Base-by-base conservation (phyloP, 2,797 vertebrate genomes). In the Bufotes viridis region DNA sequence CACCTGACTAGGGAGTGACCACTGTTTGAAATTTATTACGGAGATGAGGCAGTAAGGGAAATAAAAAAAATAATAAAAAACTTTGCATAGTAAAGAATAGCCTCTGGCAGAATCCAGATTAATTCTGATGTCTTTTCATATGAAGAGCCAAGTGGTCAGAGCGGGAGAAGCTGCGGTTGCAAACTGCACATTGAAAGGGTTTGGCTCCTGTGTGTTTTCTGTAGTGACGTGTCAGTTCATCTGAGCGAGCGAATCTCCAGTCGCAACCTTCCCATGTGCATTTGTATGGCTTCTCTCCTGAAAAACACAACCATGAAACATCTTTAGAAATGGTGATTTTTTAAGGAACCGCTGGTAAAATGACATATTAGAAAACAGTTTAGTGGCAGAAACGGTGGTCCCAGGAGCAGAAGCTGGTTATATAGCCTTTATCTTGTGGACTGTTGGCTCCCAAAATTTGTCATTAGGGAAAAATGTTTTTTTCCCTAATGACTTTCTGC, bases 41-140 rank as follows among this genome's bases (percentile, higher is more conserved):
- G 82, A 22, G 57, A 70, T 75, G 74, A 89, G 84, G 85, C 88
- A 89, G 85, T 80, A n/a, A n/a, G n/a, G n/a, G n/a, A n/a, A n/a
- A n/a, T n/a, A n/a, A n/a, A n/a, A 34, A 34, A 34, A 34, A 34
- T 1, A n/a, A 75, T 0, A 49, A 3, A 53, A 76, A 53, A 24
- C 51, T 55, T 92, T 93, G 94, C 93, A 91, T 90, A 93, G 93
- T 92, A 92, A 91, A 87, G 53, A 42, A 91, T 69, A 87, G 82
- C 70, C 24, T 0, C 0, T 0, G 1, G 82, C 29, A 29, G 17
- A 90, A 90, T 88, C 89, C 81, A 29, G 89, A 92, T 93, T 94
- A 99, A 94, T 96, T 98, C 96, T 98, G 98, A 92, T 99, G 98
- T 91, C 98, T 95, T 95, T 99, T 99, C 97, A 98, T 99, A 95